Base-by-base conservation (phyloP, 2,888 invertebrate species). In the Adelognathus sp. region DNA sequence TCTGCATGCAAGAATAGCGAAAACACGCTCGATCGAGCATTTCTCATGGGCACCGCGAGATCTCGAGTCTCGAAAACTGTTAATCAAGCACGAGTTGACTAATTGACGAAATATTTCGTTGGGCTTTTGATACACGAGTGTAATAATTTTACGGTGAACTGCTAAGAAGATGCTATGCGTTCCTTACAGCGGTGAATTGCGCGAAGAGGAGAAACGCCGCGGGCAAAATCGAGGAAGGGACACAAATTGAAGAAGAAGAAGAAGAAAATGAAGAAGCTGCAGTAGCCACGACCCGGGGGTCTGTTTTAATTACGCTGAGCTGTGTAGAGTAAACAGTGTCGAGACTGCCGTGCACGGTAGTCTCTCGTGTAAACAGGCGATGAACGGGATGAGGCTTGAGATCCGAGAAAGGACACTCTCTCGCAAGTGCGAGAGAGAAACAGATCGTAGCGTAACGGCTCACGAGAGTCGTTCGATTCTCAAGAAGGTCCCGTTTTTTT, bases 261-360 rank as follows among this genome's bases (percentile, higher is more conserved):
- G 54, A 24, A 27, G 16, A 54, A 29, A 29, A 54, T 14, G 31
- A 18, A 7, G 60, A 41, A 41, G 63, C 33, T 18, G 18, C 21
- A 24, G 18, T 27, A 9, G 5, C 14, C 16, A n/a, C 71, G 56
- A 60, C 54, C 71, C 61, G 70, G 70, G 75, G 71, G 76, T 76
- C 79, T 76, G 71, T 76, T 79, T 79, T 79, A 79, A 79, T 79
- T 79, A 79, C 79, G 69, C 67, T 76, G 76, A n/a, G n/a, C 72
- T 79, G 71, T 76, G 67, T 69, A 72, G 79, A 72, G 76, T 79
- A 79, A 79, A 79, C 79, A 79, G 61, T 29, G 46, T n/a, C 56
- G 79, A 73, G 63, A 33, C 75, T 69, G 75, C 70, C 52, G 75
- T 67, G 63, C 44, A 64, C 44, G 67, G 39, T 60, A 69, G 69